phyloP scores from a whole-genome alignment of 1,140 invertebrate species.

The Solenopsis fugax region DNA sequence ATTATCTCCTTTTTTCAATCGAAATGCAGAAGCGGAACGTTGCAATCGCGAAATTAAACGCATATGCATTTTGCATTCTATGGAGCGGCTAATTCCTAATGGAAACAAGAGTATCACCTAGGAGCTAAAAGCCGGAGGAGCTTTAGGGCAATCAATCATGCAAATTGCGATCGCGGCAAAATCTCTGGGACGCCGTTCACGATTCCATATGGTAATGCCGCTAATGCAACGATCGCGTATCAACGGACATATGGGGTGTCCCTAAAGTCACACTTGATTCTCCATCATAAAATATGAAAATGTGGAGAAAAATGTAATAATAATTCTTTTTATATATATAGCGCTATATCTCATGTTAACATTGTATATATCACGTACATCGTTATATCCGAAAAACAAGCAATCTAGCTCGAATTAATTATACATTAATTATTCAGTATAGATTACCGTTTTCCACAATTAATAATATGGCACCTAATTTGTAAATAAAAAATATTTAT shows the following conservation, averaged over 20 bases:
- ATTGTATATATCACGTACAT: background rate
- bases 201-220: constrained; percentile 82
- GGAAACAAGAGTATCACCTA: constrained; percentile 63
- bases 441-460: background rate
- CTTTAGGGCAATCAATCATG: constrained; percentile 84
- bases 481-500: constrained; percentile 7
- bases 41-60: constrained; percentile 58
- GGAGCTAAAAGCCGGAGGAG: constrained; percentile 71
- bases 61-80: constrained; percentile 61
- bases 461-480: background rate
- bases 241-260: constrained; percentile 50
- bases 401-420: constrained; percentile 70
- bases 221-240: constrained; percentile 80
- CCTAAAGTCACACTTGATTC: background rate
- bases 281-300: background rate
- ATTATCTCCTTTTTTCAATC: constrained; percentile 22
- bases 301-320: background rate
- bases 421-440: constrained; percentile 82
- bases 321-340: background rate
- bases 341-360: background rate
- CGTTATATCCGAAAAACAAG: constrained; percentile 57
- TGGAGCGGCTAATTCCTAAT: constrained; percentile 61
- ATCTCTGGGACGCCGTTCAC: constrained; percentile 81
- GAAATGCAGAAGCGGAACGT: constrained; percentile 24
- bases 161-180: constrained; percentile 82